Conservation (phyloP, 2,797 vertebrate genomes). For the Heteromormyrus szaboi region DNA sequence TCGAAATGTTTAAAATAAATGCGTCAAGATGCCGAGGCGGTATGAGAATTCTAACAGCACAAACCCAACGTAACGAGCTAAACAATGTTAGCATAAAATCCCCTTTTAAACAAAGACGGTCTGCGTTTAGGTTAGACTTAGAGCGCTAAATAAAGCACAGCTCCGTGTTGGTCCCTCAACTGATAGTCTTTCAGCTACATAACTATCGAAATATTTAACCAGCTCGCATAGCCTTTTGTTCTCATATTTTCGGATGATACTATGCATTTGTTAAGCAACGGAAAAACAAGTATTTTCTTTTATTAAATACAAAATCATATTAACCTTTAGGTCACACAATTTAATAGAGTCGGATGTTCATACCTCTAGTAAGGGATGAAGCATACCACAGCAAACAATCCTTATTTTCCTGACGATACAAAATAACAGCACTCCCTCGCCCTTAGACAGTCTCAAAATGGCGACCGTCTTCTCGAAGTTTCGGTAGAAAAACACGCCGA, state of each 20-base stretch:
- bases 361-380: conserved; percentile 11
- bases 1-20: neutral
- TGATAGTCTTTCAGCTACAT: neutral
- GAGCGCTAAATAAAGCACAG: neutral
- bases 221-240: neutral
- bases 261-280: neutral
- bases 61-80: neutral
- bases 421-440: neutral
- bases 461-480: conserved; percentile 1
- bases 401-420: neutral
- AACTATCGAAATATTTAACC: neutral
- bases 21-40: neutral
- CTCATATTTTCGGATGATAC: neutral
- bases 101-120: neutral
- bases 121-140: neutral
- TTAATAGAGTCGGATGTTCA: neutral
- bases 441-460: neutral
- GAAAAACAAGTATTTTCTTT: neutral
- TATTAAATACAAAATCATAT: neutral
- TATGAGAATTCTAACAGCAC: neutral
- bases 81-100: neutral
- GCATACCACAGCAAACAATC: neutral
- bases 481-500: conserved; percentile 12
- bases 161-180: neutral
- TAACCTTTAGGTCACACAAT: neutral